Percentiles rank a stretch among this genome's conserved stretches.
Evolutionary conservation across 2,888 invertebrate species (phyloP).

Genomic region (Dioctria rufipes): DNA sequence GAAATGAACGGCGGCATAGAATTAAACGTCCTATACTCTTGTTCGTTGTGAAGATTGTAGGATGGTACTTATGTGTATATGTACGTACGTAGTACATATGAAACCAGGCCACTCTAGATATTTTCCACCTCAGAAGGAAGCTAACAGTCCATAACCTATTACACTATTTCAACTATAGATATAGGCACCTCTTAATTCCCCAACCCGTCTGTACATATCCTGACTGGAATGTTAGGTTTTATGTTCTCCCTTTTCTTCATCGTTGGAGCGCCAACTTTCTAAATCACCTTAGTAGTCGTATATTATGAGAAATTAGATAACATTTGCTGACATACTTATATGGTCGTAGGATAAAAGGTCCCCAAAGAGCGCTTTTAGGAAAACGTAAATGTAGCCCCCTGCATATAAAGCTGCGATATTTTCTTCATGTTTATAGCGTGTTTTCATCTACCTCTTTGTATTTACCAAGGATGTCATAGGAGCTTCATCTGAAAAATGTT

Average conservation of each 20-base stretch:
- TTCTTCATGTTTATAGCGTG: background rate
- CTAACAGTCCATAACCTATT: slow-evolving; percentile 40
- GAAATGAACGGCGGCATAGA: background rate
- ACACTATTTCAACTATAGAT: background rate
- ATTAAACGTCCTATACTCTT: background rate
- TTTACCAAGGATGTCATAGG: background rate
- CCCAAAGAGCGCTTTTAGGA: background rate
- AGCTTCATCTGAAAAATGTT: background rate
- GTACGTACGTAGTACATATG: too few species aligned
- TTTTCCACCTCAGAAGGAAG: slow-evolving; percentile 37
- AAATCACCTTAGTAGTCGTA: background rate
- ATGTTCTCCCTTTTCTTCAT: background rate
- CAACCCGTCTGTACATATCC: background rate
- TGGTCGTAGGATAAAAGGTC: background rate
- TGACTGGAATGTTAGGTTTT: background rate
- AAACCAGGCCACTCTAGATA: slow-evolving; percentile 24
- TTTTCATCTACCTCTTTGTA: background rate
- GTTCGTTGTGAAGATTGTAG: background rate
- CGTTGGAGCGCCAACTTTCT: background rate
- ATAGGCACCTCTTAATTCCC: background rate
- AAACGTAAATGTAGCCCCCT: background rate
- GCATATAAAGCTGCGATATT: background rate
- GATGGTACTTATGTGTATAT: background rate
- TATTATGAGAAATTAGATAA: slow-evolving; percentile 5
- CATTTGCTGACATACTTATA: background rate